Evolutionary conservation across 2,113 vertebrate genomes (phyloP).

Genomic region (Tyto alba): DNA sequence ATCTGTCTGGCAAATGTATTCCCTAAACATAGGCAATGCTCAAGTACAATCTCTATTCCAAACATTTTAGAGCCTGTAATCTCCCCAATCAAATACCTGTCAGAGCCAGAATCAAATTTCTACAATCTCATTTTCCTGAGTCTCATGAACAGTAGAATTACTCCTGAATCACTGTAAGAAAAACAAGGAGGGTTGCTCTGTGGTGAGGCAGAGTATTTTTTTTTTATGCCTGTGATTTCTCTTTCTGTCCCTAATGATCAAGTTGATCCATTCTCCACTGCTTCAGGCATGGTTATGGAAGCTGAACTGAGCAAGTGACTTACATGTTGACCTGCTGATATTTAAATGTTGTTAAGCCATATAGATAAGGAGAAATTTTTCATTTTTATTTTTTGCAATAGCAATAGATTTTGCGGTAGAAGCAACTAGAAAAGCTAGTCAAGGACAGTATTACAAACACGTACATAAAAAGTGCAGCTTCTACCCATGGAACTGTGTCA

Average conservation of each 20-base stretch:
- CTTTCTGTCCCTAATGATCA: neutral
- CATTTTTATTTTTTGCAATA: neutral
- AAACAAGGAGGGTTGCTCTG: neutral
- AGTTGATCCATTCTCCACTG: neutral
- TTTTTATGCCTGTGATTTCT: neutral
- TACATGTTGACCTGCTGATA: neutral
- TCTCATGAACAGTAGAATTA: neutral
- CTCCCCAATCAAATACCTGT: slow-evolving; percentile 34
- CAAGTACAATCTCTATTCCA: neutral
- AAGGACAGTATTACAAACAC: neutral
- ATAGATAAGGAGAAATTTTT: neutral
- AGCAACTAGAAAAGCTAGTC: neutral
- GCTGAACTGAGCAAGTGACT: neutral
- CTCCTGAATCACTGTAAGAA: neutral
- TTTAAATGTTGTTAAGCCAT: neutral
- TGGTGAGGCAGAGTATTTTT: accelerated
- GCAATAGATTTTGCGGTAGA: neutral
- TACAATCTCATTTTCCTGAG: slow-evolving; percentile 6
- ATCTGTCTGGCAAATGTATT: neutral
- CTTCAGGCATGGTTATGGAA: neutral
- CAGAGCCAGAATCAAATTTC: slow-evolving; percentile 15
- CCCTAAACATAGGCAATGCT: neutral
- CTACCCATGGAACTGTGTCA: neutral
- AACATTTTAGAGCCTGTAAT: slow-evolving; percentile 29
- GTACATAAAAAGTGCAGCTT: neutral